Conservation (phyloP, 2,888 invertebrate species). For the Molanna angustata region DNA sequence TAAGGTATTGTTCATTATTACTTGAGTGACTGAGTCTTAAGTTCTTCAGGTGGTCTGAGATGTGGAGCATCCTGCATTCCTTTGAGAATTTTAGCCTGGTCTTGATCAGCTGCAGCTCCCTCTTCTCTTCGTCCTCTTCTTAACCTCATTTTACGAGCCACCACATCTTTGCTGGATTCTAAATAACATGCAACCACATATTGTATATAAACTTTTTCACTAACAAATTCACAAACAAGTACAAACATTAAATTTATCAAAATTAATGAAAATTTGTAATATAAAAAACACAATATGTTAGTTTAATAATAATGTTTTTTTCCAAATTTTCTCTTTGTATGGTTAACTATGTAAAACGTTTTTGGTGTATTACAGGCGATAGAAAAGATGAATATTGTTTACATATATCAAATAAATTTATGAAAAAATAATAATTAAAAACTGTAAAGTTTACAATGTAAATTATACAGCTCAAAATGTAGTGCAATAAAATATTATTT, state of each 20-base stretch:
- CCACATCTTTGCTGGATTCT: constrained; percentile 81
- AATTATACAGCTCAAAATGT: no score
- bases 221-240: neutral
- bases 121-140: constrained; percentile 77
- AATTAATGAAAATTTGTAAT: neutral
- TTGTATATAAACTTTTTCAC: neutral
- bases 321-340: no score
- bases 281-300: neutral
- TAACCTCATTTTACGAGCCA: constrained; percentile 89
- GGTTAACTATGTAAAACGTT: no score
- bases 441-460: no score
- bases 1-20: constrained; percentile 42
- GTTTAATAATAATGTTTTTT: neutral
- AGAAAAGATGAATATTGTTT: no score
- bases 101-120: constrained; percentile 82
- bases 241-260: neutral
- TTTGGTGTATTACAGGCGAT: no score
- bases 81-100: constrained; percentile 85
- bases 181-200: constrained; percentile 34
- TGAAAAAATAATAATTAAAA: no score
- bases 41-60: constrained; percentile 65
- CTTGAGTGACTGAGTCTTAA: constrained; percentile 71
- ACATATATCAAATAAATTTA: no score
- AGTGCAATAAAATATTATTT: no score
- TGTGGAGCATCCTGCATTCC: constrained; percentile 66